Percentiles rank a stretch among this genome's conserved stretches.
Evolutionary conservation across 2,888 invertebrate genomes (phyloP).

Genomic region (Strigamia transsilvanica): DNA sequence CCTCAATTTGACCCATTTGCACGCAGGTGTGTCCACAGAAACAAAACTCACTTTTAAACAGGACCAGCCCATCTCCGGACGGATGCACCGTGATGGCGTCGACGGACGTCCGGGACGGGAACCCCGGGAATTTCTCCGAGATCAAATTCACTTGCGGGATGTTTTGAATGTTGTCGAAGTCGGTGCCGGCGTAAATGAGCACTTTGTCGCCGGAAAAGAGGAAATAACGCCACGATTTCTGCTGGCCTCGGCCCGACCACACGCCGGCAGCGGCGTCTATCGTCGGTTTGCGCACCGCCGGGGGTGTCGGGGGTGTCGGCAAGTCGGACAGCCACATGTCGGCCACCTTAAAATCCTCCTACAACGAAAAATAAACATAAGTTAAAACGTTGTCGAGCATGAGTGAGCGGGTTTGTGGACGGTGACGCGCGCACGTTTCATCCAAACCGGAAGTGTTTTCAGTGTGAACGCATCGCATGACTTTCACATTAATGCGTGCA

Average conservation of each 20-base stretch:
- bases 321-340: conserved; percentile 56
- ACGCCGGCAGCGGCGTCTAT: conserved; percentile 56
- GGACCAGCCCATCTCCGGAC: conserved; percentile 56
- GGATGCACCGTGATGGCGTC: conserved; percentile 57
- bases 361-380: background rate
- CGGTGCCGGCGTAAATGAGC: conserved; percentile 53
- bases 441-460: background rate
- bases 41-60: conserved; percentile 55
- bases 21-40: background rate
- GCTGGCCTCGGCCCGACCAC: conserved; percentile 54
- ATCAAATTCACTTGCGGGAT: conserved; percentile 55
- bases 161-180: conserved; percentile 56
- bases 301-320: conserved; percentile 56
- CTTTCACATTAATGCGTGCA: background rate
- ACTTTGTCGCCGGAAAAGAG: conserved; percentile 56
- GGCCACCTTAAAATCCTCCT: conserved; percentile 46
- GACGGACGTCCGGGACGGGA: conserved; percentile 55
- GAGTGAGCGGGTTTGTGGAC: conserved; percentile 2
- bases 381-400: conserved; percentile 1
- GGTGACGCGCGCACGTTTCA: conserved; percentile 7
- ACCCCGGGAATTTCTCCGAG: conserved; percentile 56
- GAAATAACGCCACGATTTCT: conserved; percentile 55
- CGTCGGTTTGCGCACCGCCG: conserved; percentile 56
- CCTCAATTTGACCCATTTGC: conserved; percentile 12
- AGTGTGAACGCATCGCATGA: conserved; percentile 13